phyloP scores from a whole-genome alignment of 2,113 vertebrate species.

The Anolis sagrei region DNA sequence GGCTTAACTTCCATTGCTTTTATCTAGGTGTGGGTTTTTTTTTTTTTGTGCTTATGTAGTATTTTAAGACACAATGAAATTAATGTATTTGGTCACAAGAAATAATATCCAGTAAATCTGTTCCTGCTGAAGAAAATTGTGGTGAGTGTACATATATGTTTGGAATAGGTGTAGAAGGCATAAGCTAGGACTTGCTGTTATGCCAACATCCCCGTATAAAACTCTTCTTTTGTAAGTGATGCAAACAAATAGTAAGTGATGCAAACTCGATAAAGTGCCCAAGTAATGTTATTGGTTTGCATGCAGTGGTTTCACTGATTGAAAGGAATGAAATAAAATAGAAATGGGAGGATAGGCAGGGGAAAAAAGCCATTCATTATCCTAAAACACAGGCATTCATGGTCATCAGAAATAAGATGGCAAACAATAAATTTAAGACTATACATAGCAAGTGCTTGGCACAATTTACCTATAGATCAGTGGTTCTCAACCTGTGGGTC shows the following conservation, averaged over 20 bases:
- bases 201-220: neutral
- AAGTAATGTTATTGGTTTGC: neutral
- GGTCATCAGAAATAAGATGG: neutral
- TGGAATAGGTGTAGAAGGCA: neutral
- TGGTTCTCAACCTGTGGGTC: too few relatives aligned
- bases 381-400: neutral
- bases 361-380: neutral
- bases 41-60: neutral
- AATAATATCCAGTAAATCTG: neutral
- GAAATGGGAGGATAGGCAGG: neutral
- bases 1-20: neutral
- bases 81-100: neutral
- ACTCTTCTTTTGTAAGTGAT: neutral
- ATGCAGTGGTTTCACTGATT: neutral
- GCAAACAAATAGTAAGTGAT: neutral
- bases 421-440: neutral
- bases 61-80: neutral
- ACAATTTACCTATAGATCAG: neutral
- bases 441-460: neutral
- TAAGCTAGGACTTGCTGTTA: neutral
- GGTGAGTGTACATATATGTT: neutral
- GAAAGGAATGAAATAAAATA: neutral
- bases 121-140: neutral
- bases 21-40: neutral
- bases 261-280: neutral